Conservation (phyloP, 2,113 vertebrate species). For the Phaethon lepturus region DNA sequence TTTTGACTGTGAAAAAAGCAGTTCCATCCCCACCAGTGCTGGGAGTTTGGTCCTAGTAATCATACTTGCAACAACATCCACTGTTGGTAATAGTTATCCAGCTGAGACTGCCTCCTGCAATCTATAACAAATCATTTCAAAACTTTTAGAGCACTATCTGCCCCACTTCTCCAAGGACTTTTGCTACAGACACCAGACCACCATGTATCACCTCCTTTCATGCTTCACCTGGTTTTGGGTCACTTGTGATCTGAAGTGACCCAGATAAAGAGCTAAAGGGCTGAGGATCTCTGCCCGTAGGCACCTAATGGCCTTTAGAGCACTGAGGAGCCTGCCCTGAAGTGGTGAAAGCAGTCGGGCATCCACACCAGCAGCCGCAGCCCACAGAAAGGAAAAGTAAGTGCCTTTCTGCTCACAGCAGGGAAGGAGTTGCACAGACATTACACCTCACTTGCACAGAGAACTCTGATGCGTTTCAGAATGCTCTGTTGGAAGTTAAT, state of each 20-base stretch:
- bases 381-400: not conserved
- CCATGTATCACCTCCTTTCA: not conserved
- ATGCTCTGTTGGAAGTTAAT: not conserved
- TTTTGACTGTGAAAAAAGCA: not conserved
- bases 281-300: not conserved
- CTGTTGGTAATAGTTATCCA: not conserved
- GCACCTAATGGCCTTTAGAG: not conserved
- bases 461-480: not conserved
- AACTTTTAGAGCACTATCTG: not conserved
- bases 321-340: not conserved
- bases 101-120: not conserved
- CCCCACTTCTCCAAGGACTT: not conserved
- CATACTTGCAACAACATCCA: not conserved
- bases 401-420: not conserved
- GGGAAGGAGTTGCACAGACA: not conserved
- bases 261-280: slow-evolving; percentile 29
- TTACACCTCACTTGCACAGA: not conserved
- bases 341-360: not conserved
- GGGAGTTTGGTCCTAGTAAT: not conserved
- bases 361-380: not conserved
- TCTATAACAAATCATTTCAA: not conserved
- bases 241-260: slow-evolving; percentile 29
- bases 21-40: not conserved
- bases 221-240: not conserved
- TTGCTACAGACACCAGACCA: not conserved